Conservation (phyloP, 2,888 invertebrate species). For the Chrysina gloriosa region DNA sequence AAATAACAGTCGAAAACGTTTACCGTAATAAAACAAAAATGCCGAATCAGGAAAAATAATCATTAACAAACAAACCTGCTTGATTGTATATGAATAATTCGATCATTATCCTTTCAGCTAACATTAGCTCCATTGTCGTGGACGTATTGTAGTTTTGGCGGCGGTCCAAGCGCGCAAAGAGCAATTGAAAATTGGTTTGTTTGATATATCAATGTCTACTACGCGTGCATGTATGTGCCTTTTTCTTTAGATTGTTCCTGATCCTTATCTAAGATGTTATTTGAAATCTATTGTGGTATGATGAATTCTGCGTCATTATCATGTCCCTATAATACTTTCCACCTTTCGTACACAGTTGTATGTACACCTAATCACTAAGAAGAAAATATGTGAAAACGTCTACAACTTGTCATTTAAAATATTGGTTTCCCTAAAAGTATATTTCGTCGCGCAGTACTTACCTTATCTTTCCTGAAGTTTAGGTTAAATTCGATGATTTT, state of each 20-base stretch:
- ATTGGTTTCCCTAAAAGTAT: no score
- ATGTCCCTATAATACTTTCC: not conserved
- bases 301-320: not conserved
- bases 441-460: no score
- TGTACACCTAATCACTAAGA: not conserved
- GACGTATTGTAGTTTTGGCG: constrained; percentile 50
- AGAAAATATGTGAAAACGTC: no score
- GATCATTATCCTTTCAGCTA: constrained; percentile 58
- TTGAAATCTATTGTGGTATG: constrained; percentile 16
- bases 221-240: constrained; percentile 33
- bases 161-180: constrained; percentile 41
- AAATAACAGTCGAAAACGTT: constrained; percentile 41
- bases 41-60: constrained; percentile 48
- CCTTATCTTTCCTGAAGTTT: no score
- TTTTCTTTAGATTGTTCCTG: constrained; percentile 27
- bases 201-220: constrained; percentile 45
- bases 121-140: constrained; percentile 58
- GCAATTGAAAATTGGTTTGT: constrained; percentile 45
- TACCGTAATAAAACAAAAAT: constrained; percentile 44
- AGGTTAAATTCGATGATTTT: no score
- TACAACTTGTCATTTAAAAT: no score
- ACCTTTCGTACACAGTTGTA: not conserved
- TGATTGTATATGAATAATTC: constrained; percentile 53
- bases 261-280: constrained; percentile 27
- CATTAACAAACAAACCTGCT: constrained; percentile 46